Percentiles rank a stretch among this genome's conserved stretches.
Evolutionary conservation across 2,797 vertebrate species (phyloP).

Genomic region (Miichthys miiuy): DNA sequence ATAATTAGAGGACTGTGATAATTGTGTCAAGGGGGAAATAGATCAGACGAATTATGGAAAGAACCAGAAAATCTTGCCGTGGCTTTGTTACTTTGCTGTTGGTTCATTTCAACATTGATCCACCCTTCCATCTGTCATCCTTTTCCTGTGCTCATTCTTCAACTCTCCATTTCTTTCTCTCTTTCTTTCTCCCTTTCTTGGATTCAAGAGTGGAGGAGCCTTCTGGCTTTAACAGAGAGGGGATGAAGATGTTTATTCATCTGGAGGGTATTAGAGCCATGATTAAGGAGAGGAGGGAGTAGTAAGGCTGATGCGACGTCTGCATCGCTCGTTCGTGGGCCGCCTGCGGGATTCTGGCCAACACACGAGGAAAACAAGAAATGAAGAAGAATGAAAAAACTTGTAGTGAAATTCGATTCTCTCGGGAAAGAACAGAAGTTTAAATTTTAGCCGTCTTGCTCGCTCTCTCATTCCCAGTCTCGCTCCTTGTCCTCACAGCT

Average conservation of each 20-base stretch:
- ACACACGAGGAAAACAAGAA: conserved; percentile 85
- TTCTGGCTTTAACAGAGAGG: conserved; percentile 90
- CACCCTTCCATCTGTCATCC: conserved; percentile 81
- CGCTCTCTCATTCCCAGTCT: conserved; percentile 48
- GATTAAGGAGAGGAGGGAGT: conserved; percentile 90
- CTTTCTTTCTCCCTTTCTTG: conserved; percentile 69
- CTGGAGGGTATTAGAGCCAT: conserved; percentile 96
- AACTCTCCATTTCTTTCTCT: conserved; percentile 67
- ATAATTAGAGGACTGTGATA: conserved; percentile 83
- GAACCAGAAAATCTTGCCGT: conserved; percentile 76
- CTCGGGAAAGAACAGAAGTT: conserved; percentile 74
- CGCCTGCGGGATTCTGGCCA: conserved; percentile 87
- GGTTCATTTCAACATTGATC: conserved; percentile 82
- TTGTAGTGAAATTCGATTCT: conserved; percentile 76
- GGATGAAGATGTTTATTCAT: conserved; percentile 96
- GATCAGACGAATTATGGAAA: conserved; percentile 80
- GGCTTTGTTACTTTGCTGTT: conserved; percentile 84
- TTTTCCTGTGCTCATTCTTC: conserved; percentile 70
- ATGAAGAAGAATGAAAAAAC: conserved; percentile 78
- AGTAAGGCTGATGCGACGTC: conserved; percentile 87
- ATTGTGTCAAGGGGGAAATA: conserved; percentile 83
- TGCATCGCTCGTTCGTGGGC: conserved; percentile 88
- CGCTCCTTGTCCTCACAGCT: conserved; percentile 72
- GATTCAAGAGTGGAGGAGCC: conserved; percentile 85
- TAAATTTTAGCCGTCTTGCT: conserved; percentile 63